Conservation (phyloP, 1,140 invertebrate genomes). For the Pachyrhynchus sulphureomaculatus region DNA sequence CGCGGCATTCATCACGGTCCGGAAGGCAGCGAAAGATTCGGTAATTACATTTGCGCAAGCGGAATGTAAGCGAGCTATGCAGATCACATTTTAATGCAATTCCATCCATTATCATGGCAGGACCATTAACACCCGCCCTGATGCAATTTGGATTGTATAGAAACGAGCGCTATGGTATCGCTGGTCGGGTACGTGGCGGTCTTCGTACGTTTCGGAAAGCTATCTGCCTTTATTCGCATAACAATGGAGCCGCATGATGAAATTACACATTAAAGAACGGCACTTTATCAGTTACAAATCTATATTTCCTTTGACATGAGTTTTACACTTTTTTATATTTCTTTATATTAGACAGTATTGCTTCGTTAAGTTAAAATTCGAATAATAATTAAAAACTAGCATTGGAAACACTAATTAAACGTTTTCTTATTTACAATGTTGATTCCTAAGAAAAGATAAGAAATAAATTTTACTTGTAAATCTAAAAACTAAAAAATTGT, state of each 20-base stretch:
- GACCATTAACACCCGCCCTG: conserved; percentile 52
- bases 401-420: not conserved
- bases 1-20: conserved; percentile 35
- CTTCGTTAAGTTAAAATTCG: too few relatives aligned
- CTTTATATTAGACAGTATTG: too few relatives aligned
- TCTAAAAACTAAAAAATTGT: not conserved
- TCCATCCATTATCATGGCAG: conserved; percentile 53
- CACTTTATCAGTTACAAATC: too few relatives aligned
- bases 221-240: not conserved
- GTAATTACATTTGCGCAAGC: conserved; percentile 51
- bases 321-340: too few relatives aligned
- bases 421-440: not conserved
- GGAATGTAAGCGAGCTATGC: conserved; percentile 51
- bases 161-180: conserved; percentile 32
- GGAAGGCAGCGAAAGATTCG: conserved; percentile 46
- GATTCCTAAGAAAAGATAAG: not conserved
- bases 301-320: too few relatives aligned
- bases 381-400: too few relatives aligned
- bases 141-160: conserved; percentile 52
- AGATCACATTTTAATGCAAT: conserved; percentile 56
- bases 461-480: not conserved
- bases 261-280: too few relatives aligned
- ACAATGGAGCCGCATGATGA: not conserved
- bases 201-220: conserved; percentile 1
- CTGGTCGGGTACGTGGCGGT: conserved; percentile 9